A percentile compares a stretch with the other conserved stretches of the same genome.
These are phyloP conservation scores for Aramus guarauna DNA, from an alignment of 2,113 vertebrate species.

Conservation along the genomic window DNA sequence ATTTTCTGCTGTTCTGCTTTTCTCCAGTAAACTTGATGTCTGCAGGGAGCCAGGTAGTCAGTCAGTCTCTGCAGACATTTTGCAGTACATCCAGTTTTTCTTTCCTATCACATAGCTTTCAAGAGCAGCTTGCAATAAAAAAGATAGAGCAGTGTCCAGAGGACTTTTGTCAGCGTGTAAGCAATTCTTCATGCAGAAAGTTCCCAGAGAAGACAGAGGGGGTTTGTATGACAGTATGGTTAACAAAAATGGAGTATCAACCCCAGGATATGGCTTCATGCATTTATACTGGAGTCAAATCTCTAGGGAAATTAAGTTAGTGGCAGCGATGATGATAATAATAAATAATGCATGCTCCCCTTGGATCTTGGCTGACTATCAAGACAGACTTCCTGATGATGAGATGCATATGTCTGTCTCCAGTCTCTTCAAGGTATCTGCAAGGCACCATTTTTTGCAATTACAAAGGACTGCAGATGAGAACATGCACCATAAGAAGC, in stretches of 20 bases:
- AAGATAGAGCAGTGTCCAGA: neutral
- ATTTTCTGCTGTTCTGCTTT: neutral
- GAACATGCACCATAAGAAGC: conserved; percentile 35
- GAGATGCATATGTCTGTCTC: conserved; percentile 48
- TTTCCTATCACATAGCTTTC: neutral
- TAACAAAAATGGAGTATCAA: neutral
- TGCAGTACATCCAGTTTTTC: neutral
- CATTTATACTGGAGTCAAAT: conserved; percentile 2
- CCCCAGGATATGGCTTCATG: neutral
- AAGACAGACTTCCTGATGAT: conserved; percentile 54
- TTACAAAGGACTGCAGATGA: conserved; percentile 47
- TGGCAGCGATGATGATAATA: neutral
- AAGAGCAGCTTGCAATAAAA: neutral
- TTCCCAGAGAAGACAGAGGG: neutral
- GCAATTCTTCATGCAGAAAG: neutral
- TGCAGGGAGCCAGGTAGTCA: neutral
- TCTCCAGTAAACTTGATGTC: neutral
- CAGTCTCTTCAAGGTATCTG: conserved; percentile 46
- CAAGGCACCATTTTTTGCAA: conserved; percentile 46
- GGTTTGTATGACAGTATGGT: neutral
- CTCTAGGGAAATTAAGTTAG: conserved; percentile 20
- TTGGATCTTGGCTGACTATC: conserved; percentile 46
- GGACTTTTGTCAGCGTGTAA: neutral
- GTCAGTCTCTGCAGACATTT: neutral
- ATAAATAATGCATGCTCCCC: conserved; percentile 24